phyloP scores from a whole-genome alignment of 2,888 invertebrate species.

The Eristalinus aeneus region DNA sequence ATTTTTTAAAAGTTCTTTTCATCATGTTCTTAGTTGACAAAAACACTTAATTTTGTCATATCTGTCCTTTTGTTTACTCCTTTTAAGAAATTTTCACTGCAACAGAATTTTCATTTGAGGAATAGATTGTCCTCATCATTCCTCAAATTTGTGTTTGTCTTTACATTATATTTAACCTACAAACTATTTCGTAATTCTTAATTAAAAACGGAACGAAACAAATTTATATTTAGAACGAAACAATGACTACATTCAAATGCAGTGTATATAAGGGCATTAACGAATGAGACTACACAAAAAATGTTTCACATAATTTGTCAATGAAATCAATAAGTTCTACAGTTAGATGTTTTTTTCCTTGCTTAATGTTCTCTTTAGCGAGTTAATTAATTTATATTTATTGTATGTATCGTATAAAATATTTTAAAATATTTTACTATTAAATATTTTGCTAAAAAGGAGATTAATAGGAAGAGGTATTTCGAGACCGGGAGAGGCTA shows the following conservation, averaged over 20 bases:
- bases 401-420: constrained; percentile 69
- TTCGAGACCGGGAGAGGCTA: constrained; percentile 68
- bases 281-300: constrained; percentile 36
- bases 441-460: constrained; percentile 80
- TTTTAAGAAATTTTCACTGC: constrained; percentile 64
- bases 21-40: constrained; percentile 70
- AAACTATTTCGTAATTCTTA: constrained; percentile 63
- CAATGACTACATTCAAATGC: background rate
- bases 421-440: constrained; percentile 70
- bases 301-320: constrained; percentile 55
- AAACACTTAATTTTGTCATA: constrained; percentile 34
- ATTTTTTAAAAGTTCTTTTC: constrained; percentile 66
- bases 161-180: constrained; percentile 56
- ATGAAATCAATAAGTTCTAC: background rate
- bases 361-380: constrained; percentile 18
- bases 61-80: constrained; percentile 18
- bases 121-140: constrained; percentile 25
- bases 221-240: background rate
- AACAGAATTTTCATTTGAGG: constrained; percentile 69
- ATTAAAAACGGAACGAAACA: constrained; percentile 27
- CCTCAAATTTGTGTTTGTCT: constrained; percentile 69
- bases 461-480: constrained; percentile 67
- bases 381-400: constrained; percentile 51
- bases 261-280: background rate
- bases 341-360: constrained; percentile 45